Conservation (phyloP, 2,888 invertebrate genomes). For the Drosophila suboccidentalis region DNA sequence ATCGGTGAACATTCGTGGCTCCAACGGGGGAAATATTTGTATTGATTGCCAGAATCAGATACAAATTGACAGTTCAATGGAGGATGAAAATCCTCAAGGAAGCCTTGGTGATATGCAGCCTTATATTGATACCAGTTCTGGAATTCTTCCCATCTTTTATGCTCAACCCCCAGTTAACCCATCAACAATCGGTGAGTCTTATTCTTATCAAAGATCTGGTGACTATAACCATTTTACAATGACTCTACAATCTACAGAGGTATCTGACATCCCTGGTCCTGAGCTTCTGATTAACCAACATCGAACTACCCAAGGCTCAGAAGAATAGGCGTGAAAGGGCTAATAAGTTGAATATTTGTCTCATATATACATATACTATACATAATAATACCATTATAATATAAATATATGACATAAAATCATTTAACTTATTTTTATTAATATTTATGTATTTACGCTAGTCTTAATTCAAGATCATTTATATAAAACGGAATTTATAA, state of each 20-base stretch:
- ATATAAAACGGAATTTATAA: neutral
- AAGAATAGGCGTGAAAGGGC: too few species aligned
- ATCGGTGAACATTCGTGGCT: constrained; percentile 13
- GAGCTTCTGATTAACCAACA: too few species aligned
- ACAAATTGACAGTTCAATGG: neutral
- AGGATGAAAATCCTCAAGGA: neutral
- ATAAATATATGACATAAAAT: neutral
- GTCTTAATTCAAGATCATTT: neutral
- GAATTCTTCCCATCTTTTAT: neutral
- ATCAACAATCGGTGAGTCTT: neutral
- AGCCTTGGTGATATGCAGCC: neutral
- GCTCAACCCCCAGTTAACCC: neutral
- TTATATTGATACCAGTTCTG: neutral
- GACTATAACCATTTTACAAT: neutral
- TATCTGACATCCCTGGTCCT: too few species aligned
- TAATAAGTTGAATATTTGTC: neutral
- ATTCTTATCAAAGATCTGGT: neutral
- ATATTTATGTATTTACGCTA: neutral
- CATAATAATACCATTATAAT: neutral
- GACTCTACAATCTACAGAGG: neutral
- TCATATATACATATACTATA: neutral
- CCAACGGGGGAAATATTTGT: constrained; percentile 25
- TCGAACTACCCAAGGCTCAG: neutral
- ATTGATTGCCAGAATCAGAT: constrained; percentile 36
- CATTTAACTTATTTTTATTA: neutral